Evolutionary conservation across 2,113 vertebrate genomes (phyloP), one percentile per base, ranked within the genome.

Genomic region (Hystrix brachyura): DNA sequence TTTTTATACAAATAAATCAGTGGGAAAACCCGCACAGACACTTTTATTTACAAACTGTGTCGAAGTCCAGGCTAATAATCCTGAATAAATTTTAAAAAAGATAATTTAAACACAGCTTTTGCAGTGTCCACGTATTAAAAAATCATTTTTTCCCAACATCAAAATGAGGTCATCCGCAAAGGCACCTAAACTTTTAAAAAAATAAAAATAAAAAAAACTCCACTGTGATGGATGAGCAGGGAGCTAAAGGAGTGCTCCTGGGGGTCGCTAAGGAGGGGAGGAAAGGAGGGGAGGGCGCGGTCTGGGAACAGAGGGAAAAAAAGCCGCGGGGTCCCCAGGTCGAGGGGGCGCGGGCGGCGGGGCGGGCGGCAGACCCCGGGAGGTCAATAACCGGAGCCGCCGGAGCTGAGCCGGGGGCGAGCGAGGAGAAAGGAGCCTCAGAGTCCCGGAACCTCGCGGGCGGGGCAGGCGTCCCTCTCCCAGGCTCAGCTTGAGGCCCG

Each of bases 131-230:
- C 99, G 98, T 99, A 99, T 99, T 99, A 99, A 98, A 99, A 98
- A 98, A 96, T 97, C 97, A 97, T 98, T 98, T 97, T 96, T 94
- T 85, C 97, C 96, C 96, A 99, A 98, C 99, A 99, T 99, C 97
- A 99, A 99, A 99, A 99, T 99, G 99, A 99, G 99, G 99, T 99
- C 98, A 99, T 99, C 99, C 99, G 99, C 98, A 99, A 99, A 99
- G 99, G 99, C 99, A 99, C 99, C 99, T 98, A 98, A 98, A 99
- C 98, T 98, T 98, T 99, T 99, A 99, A 99, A 99, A 99, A 98
- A 99, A 99, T 99, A 99, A 99, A 99, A 98, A 99, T 99, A 96
- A 98, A 98, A 98, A 98, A 87, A 99, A 99, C 99, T 99, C 99
- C 99, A 99, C 99, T 97, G 98, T 98, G 98, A 98, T 98, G 97